phyloP scores from a whole-genome alignment of 1,140 invertebrate genomes.

The Drosophila tropicalis region DNA sequence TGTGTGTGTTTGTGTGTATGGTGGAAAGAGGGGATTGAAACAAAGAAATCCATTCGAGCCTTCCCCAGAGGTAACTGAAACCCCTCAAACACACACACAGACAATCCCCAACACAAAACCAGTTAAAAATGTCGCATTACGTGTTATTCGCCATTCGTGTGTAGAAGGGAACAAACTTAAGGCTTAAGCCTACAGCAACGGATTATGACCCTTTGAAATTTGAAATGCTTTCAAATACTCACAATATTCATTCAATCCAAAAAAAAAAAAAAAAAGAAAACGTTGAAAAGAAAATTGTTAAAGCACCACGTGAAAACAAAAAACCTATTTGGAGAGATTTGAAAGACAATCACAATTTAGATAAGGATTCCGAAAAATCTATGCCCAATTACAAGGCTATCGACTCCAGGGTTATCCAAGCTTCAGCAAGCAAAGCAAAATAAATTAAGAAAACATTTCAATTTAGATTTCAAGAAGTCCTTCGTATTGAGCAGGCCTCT shows the following conservation, averaged over 20 bases:
- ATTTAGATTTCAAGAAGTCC: too few relatives aligned
- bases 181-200: conserved; percentile 11
- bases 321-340: not conserved
- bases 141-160: conserved; percentile 13
- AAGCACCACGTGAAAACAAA: not conserved
- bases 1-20: too few relatives aligned
- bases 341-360: too few relatives aligned
- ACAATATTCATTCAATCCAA: not conserved
- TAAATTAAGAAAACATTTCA: too few relatives aligned
- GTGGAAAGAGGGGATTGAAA: not conserved
- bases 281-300: not conserved
- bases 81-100: not conserved
- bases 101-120: conserved; percentile 26
- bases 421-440: too few relatives aligned
- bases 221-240: conserved; percentile 6
- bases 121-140: conserved; percentile 11
- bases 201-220: conserved; percentile 13
- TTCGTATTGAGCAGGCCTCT: too few relatives aligned
- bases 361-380: too few relatives aligned
- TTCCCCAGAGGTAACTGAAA: not conserved
- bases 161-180: conserved; percentile 19
- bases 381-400: too few relatives aligned
- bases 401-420: too few relatives aligned
- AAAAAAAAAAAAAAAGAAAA: too few relatives aligned
- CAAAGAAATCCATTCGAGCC: not conserved